Conservation (phyloP, 2,797 vertebrate species). For the Sebastes matsubarae region DNA sequence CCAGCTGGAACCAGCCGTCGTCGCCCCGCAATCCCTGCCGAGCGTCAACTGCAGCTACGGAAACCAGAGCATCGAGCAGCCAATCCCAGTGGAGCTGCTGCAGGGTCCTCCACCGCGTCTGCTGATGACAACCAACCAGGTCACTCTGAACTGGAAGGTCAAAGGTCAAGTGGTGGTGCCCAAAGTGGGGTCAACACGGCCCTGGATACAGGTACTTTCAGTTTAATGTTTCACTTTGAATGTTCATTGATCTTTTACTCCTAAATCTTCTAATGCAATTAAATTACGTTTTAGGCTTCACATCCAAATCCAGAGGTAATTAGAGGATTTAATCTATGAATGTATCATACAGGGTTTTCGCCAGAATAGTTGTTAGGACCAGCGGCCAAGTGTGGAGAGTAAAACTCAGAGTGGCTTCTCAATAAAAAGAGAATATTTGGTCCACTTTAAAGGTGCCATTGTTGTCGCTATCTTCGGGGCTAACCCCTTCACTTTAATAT, state of each 20-base stretch:
- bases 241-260: background rate
- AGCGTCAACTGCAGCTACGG: conserved; percentile 91
- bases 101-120: conserved; percentile 79
- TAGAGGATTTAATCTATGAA: background rate
- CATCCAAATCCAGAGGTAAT: background rate
- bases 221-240: background rate
- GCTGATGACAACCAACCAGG: conserved; percentile 77
- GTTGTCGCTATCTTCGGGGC: too few species aligned
- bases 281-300: too few species aligned
- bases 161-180: conserved; percentile 89
- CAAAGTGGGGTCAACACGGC: conserved; percentile 86
- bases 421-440: too few species aligned
- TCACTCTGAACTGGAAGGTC: conserved; percentile 92
- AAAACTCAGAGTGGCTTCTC: too few species aligned
- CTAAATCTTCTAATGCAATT: too few species aligned
- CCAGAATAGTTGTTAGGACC: too few species aligned
- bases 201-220: conserved; percentile 84
- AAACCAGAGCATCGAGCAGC: conserved; percentile 86
- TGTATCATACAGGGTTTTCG: background rate
- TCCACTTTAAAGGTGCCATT: too few species aligned
- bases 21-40: conserved; percentile 72
- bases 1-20: conserved; percentile 75
- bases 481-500: too few species aligned
- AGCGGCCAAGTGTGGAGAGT: too few species aligned
- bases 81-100: conserved; percentile 86